phyloP scores from a whole-genome alignment of 1,140 invertebrate genomes.

The Acromyrmex echinatior region DNA sequence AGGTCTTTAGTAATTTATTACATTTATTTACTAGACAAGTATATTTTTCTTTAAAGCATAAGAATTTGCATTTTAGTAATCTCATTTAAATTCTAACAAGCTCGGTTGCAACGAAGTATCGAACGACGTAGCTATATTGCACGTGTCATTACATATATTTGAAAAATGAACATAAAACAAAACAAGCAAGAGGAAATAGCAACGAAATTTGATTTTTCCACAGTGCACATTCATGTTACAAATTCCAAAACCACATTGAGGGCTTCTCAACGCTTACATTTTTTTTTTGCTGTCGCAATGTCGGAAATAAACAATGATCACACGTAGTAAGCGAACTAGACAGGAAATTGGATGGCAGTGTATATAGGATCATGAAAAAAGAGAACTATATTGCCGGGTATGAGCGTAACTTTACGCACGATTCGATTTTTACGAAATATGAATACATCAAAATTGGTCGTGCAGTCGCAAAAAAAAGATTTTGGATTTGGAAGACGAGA shows the following conservation, averaged over 20 bases:
- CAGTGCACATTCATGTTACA: conserved; percentile 24
- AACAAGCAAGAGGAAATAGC: not conserved
- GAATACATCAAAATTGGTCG: conserved; percentile 15
- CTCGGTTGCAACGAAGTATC: not conserved
- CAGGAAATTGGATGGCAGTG: conserved; percentile 42
- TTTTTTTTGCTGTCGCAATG: conserved; percentile 36
- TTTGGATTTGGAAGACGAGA: conserved; percentile 4
- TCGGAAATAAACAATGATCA: conserved; percentile 59
- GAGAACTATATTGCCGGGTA: not conserved
- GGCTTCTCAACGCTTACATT: conserved; percentile 15
- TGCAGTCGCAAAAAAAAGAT: conserved; percentile 9
- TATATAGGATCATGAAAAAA: not conserved
- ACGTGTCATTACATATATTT: conserved; percentile 24
- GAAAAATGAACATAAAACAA: conserved; percentile 26
- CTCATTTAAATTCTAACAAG: conserved; percentile 23
- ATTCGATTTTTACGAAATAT: conserved; percentile 45
- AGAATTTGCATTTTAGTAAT: conserved; percentile 3
- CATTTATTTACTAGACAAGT: not conserved
- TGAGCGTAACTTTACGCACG: conserved; percentile 23
- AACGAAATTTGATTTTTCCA: conserved; percentile 35
- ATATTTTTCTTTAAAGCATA: not conserved
- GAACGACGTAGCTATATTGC: not conserved
- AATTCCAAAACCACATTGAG: conserved; percentile 21
- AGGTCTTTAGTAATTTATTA: not conserved
- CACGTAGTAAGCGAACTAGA: not conserved